phyloP scores from a whole-genome alignment of 1,140 invertebrate genomes.

The Gryllus bimaculatus region DNA sequence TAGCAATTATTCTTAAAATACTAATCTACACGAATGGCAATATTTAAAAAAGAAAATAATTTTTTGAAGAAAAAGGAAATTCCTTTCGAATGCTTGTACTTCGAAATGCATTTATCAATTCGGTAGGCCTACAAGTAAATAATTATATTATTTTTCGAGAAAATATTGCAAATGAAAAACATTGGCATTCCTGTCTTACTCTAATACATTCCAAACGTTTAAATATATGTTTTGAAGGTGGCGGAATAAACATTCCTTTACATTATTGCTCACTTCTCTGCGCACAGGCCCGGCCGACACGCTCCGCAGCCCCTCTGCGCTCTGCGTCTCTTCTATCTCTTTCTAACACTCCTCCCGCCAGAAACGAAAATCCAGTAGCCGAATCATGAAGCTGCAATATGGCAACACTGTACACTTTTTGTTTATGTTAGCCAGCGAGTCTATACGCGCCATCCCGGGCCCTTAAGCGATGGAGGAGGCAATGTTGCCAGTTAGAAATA shows the following conservation, averaged over 20 bases:
- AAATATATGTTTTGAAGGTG: too few relatives aligned
- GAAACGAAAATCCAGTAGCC: conserved; percentile 21
- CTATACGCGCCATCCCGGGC: conserved; percentile 22
- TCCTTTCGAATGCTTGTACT: too few relatives aligned
- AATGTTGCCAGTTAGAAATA: conserved; percentile 18
- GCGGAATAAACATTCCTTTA: neutral
- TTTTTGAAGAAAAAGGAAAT: too few relatives aligned
- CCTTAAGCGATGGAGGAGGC: conserved; percentile 20
- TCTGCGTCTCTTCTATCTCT: neutral
- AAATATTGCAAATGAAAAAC: too few relatives aligned
- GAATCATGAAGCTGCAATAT: conserved; percentile 13
- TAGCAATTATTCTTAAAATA: too few relatives aligned
- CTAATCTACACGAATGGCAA: too few relatives aligned
- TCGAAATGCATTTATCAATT: too few relatives aligned
- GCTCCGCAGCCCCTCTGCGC: neutral
- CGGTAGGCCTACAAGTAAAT: too few relatives aligned
- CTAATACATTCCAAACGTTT: too few relatives aligned
- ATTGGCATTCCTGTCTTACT: too few relatives aligned
- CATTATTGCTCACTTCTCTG: neutral
- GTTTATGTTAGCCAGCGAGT: conserved; percentile 23
- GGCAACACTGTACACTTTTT: conserved; percentile 23
- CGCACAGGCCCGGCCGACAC: neutral
- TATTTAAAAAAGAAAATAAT: too few relatives aligned
- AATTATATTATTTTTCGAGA: too few relatives aligned
- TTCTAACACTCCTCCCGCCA: conserved; percentile 14